Percentiles rank a stretch among this genome's conserved stretches.
Evolutionary conservation across 2,113 vertebrate genomes (phyloP).

Genomic region (Coryphaenoides rupestris): DNA sequence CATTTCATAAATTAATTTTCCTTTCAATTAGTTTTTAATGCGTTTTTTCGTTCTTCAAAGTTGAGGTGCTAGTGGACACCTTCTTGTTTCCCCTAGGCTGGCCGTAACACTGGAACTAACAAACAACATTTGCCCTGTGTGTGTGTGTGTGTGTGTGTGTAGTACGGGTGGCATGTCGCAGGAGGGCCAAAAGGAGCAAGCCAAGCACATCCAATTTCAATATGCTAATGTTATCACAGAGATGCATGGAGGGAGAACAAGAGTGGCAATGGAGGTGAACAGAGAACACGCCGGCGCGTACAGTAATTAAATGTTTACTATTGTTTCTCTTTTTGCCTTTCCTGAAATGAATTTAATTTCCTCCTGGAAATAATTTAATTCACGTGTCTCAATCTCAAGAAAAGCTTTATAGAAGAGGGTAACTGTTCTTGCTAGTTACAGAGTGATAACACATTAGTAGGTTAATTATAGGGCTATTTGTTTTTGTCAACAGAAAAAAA

Average conservation of each 20-base stretch:
- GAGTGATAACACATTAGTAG: not conserved
- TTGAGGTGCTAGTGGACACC: no score
- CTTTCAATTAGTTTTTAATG: no score
- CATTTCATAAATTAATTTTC: no score
- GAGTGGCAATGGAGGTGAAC: slow-evolving; percentile 32
- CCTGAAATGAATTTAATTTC: no score
- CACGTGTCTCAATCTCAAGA: not conserved
- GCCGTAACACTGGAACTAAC: no score
- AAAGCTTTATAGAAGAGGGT: slow-evolving; percentile 9
- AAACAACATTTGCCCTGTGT: not conserved
- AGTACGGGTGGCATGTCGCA: no score
- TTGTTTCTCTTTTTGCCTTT: slow-evolving; percentile 23
- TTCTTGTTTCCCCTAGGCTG: no score
- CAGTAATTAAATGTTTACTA: slow-evolving; percentile 51
- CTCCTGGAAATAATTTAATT: no score
- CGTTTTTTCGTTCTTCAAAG: no score
- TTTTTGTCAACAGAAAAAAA: slow-evolving; percentile 14
- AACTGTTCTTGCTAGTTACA: no score
- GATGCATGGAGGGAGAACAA: slow-evolving; percentile 12
- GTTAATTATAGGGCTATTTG: slow-evolving; percentile 22
- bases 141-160: not conserved
- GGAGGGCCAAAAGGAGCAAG: slow-evolving; percentile 10
- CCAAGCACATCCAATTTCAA: slow-evolving; percentile 64
- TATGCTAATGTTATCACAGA: slow-evolving; percentile 62
- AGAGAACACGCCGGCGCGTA: slow-evolving; percentile 25